Evolutionary conservation across 2,888 invertebrate genomes (phyloP), one percentile per base, ranked within the genome.

Genomic region (Plemyria rubiginata): DNA sequence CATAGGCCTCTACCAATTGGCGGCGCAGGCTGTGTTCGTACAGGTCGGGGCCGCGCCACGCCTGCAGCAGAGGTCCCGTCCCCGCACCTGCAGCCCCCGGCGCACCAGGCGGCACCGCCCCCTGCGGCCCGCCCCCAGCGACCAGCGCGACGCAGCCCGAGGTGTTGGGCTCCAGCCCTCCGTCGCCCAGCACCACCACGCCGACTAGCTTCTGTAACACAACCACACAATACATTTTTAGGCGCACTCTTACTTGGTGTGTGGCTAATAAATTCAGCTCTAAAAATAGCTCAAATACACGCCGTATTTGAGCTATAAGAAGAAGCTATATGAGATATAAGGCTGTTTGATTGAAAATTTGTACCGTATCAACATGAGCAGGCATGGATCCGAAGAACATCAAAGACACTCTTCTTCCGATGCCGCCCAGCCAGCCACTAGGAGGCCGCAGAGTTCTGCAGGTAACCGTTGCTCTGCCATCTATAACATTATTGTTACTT

Each of bases 401-500:
- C 2, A 96, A 95, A 0, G 97, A 96, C 82, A 98, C 96, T 60
- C 96, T 92, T 1, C 96, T 95, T 0, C 98, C 96, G 68, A 99
- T 95, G 0, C 98, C 98, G 7, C 98, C 97, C 45, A 99, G 93
- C 95, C 97, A 97, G 1, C 97, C 96, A 57, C 96, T 95, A 2
- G 96, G 96, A 0, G 96, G 95, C 48, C 95, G 94, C 29, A 97
- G 89, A 2, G 95, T 94, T 64, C 95, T 94, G 72, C 96, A 96
- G 0, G 89, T 82, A 57, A 97, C 93, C 3, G 94, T 94, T 73
- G 96, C 95, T 32, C 96, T 94, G 0, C 97, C 97, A 64, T 94
- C 94, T 72, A 87, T 13, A 65, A 54, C 93, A 83, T n/a, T 38
- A 41, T 22, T 22, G 22, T 22, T 12, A 41, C 16, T 9, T 9